Evolutionary conservation across 2,888 invertebrate genomes (phyloP).

Genomic region (Sphecodes monilicornis): DNA sequence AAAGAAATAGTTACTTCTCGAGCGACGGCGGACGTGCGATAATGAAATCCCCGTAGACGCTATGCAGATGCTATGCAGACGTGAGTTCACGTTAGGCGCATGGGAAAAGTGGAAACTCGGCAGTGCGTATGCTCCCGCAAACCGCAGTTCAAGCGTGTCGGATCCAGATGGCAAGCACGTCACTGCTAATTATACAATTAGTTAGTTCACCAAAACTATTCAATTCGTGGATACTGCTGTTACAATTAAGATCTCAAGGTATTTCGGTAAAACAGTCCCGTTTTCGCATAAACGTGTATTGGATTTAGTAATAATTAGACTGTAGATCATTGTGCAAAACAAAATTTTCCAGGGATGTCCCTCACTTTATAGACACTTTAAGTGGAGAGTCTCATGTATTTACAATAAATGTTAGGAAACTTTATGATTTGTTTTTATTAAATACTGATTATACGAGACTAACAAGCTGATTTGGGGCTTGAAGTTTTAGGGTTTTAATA

Average conservation of each 20-base stretch:
- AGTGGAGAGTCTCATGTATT: too few species aligned
- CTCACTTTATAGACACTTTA: too few species aligned
- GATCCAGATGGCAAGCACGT: conserved; percentile 29
- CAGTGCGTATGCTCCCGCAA: not conserved
- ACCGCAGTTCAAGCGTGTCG: conserved; percentile 37
- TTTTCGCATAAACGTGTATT: too few species aligned
- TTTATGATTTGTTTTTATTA: too few species aligned
- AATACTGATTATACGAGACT: too few species aligned
- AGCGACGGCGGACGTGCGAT: not conserved
- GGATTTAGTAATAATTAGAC: too few species aligned
- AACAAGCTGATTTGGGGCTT: too few species aligned
- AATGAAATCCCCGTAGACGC: not conserved
- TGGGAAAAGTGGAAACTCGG: conserved; percentile 13
- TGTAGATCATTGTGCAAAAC: too few species aligned
- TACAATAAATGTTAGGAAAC: too few species aligned
- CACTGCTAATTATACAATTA: conserved; percentile 8
- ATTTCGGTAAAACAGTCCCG: not conserved
- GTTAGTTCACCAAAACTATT: conserved; percentile 15
- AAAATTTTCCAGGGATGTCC: too few species aligned
- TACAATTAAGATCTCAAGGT: not conserved
- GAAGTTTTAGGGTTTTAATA: too few species aligned
- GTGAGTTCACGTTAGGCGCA: not conserved
- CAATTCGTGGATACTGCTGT: not conserved
- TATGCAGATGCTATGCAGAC: not conserved
- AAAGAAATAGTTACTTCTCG: not conserved